Conservation (phyloP, 2,888 invertebrate species). For the Noctua janthe region DNA sequence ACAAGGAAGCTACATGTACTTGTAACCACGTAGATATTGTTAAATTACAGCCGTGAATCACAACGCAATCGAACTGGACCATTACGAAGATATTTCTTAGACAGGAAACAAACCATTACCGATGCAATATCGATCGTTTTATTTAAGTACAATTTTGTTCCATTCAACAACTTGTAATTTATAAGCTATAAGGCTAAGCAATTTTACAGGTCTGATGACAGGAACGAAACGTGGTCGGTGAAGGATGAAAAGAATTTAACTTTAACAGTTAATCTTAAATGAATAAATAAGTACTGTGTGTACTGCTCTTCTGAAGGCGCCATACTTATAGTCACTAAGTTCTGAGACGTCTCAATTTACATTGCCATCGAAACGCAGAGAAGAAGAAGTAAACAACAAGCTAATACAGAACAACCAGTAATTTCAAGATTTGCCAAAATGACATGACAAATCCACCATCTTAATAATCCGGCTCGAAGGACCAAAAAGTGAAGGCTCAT, state of each 20-base stretch:
- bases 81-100: conserved; percentile 65
- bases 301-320: not conserved
- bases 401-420: not conserved
- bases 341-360: not conserved
- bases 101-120: conserved; percentile 70
- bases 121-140: conserved; percentile 68
- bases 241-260: conserved; percentile 28
- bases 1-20: conserved; percentile 47
- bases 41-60: conserved; percentile 64
- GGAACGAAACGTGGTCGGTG: conserved; percentile 18
- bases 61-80: conserved; percentile 51
- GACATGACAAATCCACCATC: conserved; percentile 19
- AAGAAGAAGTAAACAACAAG: not conserved
- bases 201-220: conserved; percentile 49
- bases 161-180: conserved; percentile 61
- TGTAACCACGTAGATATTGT: conserved; percentile 55
- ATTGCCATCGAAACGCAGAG: not conserved
- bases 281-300: not conserved
- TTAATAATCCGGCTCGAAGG: conserved; percentile 33
- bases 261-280: not conserved
- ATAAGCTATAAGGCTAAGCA: conserved; percentile 48
- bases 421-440: not conserved
- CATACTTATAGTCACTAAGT: not conserved
- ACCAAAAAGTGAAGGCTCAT: conserved; percentile 37
- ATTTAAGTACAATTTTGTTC: conserved; percentile 66